These are phyloP conservation scores for Steromphala cineraria DNA, from an alignment of 2,888 invertebrate species.

Conservation along the genomic window DNA sequence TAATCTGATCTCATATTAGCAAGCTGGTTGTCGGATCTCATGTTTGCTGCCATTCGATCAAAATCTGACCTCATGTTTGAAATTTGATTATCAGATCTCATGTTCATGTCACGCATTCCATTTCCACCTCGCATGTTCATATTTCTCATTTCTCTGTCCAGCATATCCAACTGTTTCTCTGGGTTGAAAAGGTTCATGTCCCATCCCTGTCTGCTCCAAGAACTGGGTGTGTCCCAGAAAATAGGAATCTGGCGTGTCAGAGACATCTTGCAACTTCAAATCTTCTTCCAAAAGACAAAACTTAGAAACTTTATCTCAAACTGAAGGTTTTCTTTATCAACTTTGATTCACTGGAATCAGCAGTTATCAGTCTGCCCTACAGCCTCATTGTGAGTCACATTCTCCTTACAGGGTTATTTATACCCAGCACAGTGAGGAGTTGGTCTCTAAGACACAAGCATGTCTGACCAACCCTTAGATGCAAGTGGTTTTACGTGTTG, in stretches of 20 bases:
- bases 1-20: neutral
- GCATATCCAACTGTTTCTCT: conserved; percentile 28
- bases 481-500: too few relatives aligned
- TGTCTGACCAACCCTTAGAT: neutral
- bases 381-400: neutral
- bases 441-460: neutral
- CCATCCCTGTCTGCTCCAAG: conserved; percentile 21
- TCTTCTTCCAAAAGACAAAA: neutral
- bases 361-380: too few relatives aligned
- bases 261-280: neutral
- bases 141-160: conserved; percentile 32
- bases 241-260: conserved; percentile 18
- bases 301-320: too few relatives aligned
- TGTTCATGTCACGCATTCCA: neutral
- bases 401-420: neutral
- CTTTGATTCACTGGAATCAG: too few relatives aligned
- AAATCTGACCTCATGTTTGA: neutral
- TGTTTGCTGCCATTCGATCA: neutral
- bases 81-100: neutral
- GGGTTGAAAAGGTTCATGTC: conserved; percentile 30
- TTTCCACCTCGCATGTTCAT: neutral
- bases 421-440: neutral
- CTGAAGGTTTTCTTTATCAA: too few relatives aligned
- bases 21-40: neutral
- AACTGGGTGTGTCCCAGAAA: conserved; percentile 18